Conservation (phyloP, 2,113 vertebrate species). For the Lucifuga dentata region DNA sequence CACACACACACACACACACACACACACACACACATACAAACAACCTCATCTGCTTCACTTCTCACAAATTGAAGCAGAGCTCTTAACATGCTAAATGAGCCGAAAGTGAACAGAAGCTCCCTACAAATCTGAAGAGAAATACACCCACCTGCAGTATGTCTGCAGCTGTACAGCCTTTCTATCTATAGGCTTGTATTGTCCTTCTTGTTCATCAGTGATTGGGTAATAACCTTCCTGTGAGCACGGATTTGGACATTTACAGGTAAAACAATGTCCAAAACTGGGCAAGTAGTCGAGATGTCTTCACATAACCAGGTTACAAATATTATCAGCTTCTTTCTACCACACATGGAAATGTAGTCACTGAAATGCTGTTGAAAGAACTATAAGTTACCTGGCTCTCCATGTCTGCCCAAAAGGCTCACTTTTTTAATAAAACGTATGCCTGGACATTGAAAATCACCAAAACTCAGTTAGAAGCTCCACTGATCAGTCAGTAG, state of each 20-base stretch:
- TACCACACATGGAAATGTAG: too few species aligned
- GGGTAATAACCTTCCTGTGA: not conserved
- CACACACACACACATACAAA: not conserved
- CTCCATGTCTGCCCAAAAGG: too few species aligned
- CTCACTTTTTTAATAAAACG: too few species aligned
- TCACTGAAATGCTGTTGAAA: too few species aligned
- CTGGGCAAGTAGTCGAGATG: too few species aligned
- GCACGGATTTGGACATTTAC: not conserved
- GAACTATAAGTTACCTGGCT: too few species aligned
- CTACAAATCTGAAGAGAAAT: slow-evolving; percentile 20
- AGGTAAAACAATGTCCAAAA: not conserved
- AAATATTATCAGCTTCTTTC: too few species aligned
- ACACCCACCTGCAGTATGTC: slow-evolving; percentile 33
- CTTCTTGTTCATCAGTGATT: not conserved
- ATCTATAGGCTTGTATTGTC: slow-evolving; percentile 13
- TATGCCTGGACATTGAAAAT: too few species aligned
- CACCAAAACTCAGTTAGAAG: not conserved
- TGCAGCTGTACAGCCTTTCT: slow-evolving; percentile 13
- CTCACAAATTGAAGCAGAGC: slow-evolving; percentile 14
- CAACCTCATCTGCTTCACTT: too few species aligned
- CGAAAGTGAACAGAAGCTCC: slow-evolving; percentile 25
- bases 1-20: slow-evolving; percentile 1
- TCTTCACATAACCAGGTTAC: too few species aligned
- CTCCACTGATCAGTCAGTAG: slow-evolving; percentile 1
- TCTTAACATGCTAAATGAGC: slow-evolving; percentile 24